These are phyloP conservation scores for Dione juno DNA, from an alignment of 2,888 invertebrate genomes.

Conservation along the genomic window DNA sequence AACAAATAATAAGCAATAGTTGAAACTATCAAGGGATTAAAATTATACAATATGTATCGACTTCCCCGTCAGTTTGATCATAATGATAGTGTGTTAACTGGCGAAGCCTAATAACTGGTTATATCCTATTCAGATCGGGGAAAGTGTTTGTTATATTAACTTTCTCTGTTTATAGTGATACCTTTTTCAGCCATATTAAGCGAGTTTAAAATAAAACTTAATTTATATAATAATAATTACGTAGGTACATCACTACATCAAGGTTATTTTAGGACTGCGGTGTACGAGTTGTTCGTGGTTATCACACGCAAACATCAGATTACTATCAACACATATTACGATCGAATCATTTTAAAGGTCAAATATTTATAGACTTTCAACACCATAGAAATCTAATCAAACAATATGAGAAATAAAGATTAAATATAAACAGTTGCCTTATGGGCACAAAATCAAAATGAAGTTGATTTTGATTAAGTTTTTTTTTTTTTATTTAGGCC, in stretches of 20 bases:
- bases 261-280: neutral
- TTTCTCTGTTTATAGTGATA: neutral
- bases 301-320: conserved; percentile 29
- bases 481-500: no score
- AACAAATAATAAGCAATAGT: neutral
- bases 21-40: neutral
- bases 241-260: neutral
- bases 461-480: neutral
- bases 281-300: conserved; percentile 5
- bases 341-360: conserved; percentile 13
- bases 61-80: neutral
- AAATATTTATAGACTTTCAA: neutral
- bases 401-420: neutral
- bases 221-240: neutral
- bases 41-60: neutral
- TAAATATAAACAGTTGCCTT: no score
- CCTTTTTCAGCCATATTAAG: no score
- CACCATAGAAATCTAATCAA: neutral
- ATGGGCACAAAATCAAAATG: neutral
- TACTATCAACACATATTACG: conserved; percentile 3
- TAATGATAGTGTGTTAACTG: neutral
- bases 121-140: neutral
- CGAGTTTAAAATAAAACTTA: no score
- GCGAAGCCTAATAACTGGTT: neutral
- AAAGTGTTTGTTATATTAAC: neutral